These are phyloP conservation scores for Myrmecophaga tridactyla DNA, from an alignment of 2,113 vertebrate genomes.

Conservation along the genomic window DNA sequence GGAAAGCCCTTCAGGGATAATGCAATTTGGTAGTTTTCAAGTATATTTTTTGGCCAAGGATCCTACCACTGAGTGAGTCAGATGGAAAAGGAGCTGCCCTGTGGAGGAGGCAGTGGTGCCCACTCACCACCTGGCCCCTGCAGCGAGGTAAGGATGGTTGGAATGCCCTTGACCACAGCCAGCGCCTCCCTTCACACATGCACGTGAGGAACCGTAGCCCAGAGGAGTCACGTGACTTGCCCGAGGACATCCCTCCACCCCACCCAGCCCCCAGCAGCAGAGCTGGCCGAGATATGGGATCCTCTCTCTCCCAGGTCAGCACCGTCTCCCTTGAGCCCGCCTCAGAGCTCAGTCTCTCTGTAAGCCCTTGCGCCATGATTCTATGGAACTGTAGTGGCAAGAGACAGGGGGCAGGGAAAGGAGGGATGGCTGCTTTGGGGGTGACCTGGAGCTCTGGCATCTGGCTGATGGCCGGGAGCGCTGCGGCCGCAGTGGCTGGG, in stretches of 20 bases:
- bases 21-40: rapidly evolving
- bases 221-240: background rate
- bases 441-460: no score
- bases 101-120: rapidly evolving
- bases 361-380: background rate
- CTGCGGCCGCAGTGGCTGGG: no score
- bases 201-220: rapidly evolving
- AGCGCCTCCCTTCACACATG: background rate
- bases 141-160: rapidly evolving
- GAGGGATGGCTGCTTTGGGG: background rate
- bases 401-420: no score
- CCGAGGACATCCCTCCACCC: no score
- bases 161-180: background rate
- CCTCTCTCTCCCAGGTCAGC: background rate
- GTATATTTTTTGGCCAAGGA: no score
- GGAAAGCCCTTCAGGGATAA: background rate
- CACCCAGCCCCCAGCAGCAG: no score
- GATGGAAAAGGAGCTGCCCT: background rate
- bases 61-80: background rate
- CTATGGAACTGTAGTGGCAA: background rate
- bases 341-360: background rate
- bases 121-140: rapidly evolving
- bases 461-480: background rate
- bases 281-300: background rate
- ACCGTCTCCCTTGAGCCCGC: background rate